These are phyloP conservation scores for Eurytemora carolleeae DNA, from an alignment of 1,140 invertebrate genomes.

Conservation along the genomic window DNA sequence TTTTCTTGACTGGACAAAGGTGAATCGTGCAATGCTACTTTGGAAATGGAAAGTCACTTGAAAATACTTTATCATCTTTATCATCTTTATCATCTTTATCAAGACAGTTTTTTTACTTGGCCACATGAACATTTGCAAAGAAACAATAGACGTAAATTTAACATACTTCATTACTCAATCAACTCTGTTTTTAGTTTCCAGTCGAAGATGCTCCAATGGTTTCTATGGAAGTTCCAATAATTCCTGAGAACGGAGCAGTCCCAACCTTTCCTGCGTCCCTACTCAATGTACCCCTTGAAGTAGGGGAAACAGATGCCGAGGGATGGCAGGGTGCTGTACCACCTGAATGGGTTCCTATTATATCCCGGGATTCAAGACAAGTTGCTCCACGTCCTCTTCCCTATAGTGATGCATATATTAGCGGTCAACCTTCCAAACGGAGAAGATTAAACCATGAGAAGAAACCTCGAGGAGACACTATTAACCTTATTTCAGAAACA, in stretches of 20 bases:
- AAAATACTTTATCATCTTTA: too few relatives aligned
- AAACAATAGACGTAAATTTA: too few relatives aligned
- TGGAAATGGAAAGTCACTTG: too few relatives aligned
- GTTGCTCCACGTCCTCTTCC: not conserved
- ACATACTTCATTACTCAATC: too few relatives aligned
- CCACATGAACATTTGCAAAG: too few relatives aligned
- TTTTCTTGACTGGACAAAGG: too few relatives aligned
- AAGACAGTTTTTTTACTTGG: too few relatives aligned
- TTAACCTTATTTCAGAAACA: not conserved
- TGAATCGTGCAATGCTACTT: too few relatives aligned
- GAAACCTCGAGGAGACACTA: not conserved
- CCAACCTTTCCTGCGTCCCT: constrained; percentile 2
- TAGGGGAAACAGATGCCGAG: constrained; percentile 33
- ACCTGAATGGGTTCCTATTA: constrained; percentile 27
- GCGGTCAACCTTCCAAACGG: constrained; percentile 53
- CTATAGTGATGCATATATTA: constrained; percentile 45
- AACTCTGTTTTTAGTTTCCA: too few relatives aligned
- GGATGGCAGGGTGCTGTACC: constrained; percentile 35
- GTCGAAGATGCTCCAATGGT: too few relatives aligned
- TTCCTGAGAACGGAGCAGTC: not conserved
- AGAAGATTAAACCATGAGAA: constrained; percentile 39
- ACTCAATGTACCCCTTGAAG: constrained; percentile 21
- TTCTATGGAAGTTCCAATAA: not conserved
- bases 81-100: too few relatives aligned
- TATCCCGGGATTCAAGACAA: constrained; percentile 45